Conservation (phyloP, 2,797 vertebrate genomes). For the Clamator glandarius region DNA sequence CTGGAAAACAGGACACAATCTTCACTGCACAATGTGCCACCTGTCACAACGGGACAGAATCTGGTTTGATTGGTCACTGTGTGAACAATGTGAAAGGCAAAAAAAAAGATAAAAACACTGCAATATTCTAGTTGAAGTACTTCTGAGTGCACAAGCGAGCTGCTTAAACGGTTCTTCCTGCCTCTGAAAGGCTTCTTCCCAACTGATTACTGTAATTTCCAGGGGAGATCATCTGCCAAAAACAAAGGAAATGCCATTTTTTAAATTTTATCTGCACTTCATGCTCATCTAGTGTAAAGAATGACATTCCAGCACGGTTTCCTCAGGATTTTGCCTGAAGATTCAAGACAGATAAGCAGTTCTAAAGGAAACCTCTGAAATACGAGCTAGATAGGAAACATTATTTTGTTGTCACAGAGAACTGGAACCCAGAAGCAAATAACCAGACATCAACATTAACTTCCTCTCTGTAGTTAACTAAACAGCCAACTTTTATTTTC, state of each 20-base stretch:
- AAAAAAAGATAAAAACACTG: neutral
- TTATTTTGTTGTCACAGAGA: neutral
- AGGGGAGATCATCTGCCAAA: neutral
- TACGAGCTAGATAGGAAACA: neutral
- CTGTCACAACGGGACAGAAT: neutral
- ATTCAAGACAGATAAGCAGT: neutral
- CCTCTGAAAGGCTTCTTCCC: neutral
- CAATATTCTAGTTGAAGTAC: neutral
- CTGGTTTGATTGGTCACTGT: rapidly evolving
- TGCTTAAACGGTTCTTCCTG: neutral
- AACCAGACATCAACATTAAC: neutral
- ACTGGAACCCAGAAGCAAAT: neutral
- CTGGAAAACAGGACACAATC: neutral
- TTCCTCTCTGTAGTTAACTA: neutral
- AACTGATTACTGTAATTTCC: neutral
- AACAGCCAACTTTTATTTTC: neutral
- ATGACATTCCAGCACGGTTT: neutral
- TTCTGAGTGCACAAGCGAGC: neutral
- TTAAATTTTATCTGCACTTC: neutral
- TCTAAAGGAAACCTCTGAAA: neutral
- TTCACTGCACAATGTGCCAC: neutral
- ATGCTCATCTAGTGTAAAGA: neutral
- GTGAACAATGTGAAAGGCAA: neutral
- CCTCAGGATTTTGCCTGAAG: neutral
- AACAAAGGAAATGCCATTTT: neutral